Evolutionary conservation across 2,113 vertebrate genomes (phyloP).

Genomic region (Thermophis baileyi): DNA sequence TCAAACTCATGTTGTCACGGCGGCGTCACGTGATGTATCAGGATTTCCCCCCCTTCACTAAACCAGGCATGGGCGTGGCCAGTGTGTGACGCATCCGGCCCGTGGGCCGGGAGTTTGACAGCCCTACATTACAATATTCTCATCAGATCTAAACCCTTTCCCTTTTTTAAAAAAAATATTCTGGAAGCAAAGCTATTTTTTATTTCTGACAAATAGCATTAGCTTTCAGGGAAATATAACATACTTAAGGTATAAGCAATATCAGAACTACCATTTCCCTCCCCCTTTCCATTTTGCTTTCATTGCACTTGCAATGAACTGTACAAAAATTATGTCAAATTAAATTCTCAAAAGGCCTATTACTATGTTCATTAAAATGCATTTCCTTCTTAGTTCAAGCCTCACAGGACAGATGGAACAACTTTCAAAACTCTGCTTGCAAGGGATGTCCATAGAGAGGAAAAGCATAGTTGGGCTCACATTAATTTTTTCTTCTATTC

Average conservation of each 20-base stretch:
- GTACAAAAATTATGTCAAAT: accelerated
- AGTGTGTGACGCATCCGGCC: too few relatives aligned
- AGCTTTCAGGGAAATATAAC: neutral
- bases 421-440: slow-evolving; percentile 12
- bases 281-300: neutral
- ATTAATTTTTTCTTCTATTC: neutral
- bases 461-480: neutral
- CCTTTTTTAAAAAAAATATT: neutral
- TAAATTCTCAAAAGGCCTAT: neutral
- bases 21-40: too few relatives aligned
- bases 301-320: neutral
- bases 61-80: too few relatives aligned
- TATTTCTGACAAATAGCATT: neutral
- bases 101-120: too few relatives aligned
- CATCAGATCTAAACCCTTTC: neutral
- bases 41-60: too few relatives aligned
- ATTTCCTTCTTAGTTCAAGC: neutral
- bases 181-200: neutral
- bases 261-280: accelerated
- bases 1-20: too few relatives aligned
- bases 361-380: neutral
- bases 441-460: neutral
- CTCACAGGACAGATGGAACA: neutral
- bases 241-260: neutral
- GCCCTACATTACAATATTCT: neutral